Evolutionary conservation across 2,797 vertebrate genomes (phyloP), one percentile per base, ranked within the genome.

Genomic region (Halcyon chelicuti): DNA sequence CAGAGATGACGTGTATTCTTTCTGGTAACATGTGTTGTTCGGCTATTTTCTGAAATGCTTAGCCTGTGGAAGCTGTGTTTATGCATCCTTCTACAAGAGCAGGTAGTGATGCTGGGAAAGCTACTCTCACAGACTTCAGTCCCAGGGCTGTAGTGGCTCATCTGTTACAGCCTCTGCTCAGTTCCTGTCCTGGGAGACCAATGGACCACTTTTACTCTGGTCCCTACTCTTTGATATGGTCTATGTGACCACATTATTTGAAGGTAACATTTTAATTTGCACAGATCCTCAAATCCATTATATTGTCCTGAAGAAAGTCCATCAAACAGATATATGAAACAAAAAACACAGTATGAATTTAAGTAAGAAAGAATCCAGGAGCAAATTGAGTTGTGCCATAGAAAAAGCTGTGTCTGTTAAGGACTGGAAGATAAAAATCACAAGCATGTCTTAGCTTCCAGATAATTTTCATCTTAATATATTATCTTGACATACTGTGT

Each of bases 121-220:
- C 28, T 47, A 57, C 42, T 67, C 18, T 78, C 57, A 49, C 21
- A 67, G 15, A n/a, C 22, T 26, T 52, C 47, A 52, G 73, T 70
- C 37, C 10, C n/a, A 8, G 37, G 52, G 26, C n/a, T 1, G 0
- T 14, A 9, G 39, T 65, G 29, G 39, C 40, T 63, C 25, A 1
- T 60, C 42, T 21, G 6, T 54, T 39, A 40, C 35, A 65, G 17
- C 14, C 39, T 77, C 39, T 63, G 22, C 29, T 46, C 29, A 51
- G 9, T 26, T 10, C 37, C 40, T 74, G 42, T 51, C 40, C 22
- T 65, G 51, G 29, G 14, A 81, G 26, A 14, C 31, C 8, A 13
- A 9, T 7, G 22, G 44, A 28, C 10, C 12, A 14, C 39, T 47
- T 79, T 78, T 71, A 31, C 23, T n/a, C n/a, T 85, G 16, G 9